phyloP scores from a whole-genome alignment of 2,888 invertebrate genomes.

The Celastrina argiolus region DNA sequence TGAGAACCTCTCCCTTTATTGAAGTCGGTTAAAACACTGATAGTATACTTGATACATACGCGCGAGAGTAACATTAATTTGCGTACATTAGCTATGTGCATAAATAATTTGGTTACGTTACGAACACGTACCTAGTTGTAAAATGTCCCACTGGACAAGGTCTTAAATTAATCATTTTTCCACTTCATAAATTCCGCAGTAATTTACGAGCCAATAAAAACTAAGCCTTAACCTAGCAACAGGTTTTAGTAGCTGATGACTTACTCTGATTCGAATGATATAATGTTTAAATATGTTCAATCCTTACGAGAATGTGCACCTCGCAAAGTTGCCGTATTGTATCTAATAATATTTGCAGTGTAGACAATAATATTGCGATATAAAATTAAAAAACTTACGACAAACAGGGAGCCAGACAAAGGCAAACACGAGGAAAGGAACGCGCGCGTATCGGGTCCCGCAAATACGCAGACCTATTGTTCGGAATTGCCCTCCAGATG shows the following conservation, averaged over 20 bases:
- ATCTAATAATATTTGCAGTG: neutral
- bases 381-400: slow-evolving; percentile 42
- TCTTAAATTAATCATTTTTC: neutral
- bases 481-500: slow-evolving; percentile 56
- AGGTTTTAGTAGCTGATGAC: neutral
- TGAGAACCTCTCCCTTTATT: too few relatives aligned
- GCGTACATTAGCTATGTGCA: too few relatives aligned
- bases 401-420: slow-evolving; percentile 58
- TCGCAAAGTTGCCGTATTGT: too few relatives aligned
- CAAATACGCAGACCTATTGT: slow-evolving; percentile 62
- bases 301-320: too few relatives aligned
- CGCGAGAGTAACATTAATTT: too few relatives aligned
- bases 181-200: neutral
- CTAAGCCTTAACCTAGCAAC: neutral
- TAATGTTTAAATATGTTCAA: too few relatives aligned
- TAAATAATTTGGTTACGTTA: too few relatives aligned
- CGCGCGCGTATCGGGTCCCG: slow-evolving; percentile 58
- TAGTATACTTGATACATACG: too few relatives aligned
- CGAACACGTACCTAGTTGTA: too few relatives aligned
- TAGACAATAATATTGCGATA: slow-evolving; percentile 21
- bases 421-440: slow-evolving; percentile 58
- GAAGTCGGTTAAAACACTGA: too few relatives aligned
- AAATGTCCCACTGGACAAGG: too few relatives aligned
- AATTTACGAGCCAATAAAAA: neutral
- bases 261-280: neutral